A percentile compares a stretch with the other conserved stretches of the same genome.
These are phyloP conservation scores for Stenodema calcarata DNA, from an alignment of 2,888 invertebrate genomes.

Conservation along the genomic window DNA sequence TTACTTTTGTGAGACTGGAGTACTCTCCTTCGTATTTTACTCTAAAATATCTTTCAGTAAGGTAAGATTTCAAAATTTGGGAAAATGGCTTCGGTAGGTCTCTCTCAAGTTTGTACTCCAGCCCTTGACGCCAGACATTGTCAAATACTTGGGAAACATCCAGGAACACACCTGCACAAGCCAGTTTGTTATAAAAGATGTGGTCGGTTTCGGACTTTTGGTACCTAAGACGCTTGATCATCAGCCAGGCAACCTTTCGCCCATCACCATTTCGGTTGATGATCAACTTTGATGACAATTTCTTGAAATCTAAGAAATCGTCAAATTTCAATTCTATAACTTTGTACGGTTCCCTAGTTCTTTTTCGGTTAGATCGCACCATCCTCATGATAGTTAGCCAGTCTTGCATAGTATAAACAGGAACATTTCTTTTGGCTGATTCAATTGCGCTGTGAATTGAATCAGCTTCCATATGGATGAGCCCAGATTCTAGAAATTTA, in stretches of 20 bases:
- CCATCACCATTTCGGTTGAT: background rate
- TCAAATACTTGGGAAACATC: no score
- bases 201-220: background rate
- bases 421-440: background rate
- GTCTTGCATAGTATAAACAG: background rate
- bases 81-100: no score
- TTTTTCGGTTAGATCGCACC: background rate
- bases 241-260: conserved; percentile 52
- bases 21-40: no score
- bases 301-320: background rate
- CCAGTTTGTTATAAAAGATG: background rate
- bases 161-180: no score
- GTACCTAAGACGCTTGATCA: background rate
- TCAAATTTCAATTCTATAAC: background rate
- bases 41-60: no score
- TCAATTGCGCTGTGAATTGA: background rate
- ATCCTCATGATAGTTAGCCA: background rate
- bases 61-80: no score
- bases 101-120: no score
- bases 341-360: background rate
- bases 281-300: background rate
- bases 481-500: no score
- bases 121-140: no score
- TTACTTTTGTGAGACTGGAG: no score
- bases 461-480: no score